A percentile compares a stretch with the other conserved stretches of the same genome.
Conservation (phyloP, 2,113 vertebrate species). For the Saccopteryx leptura region DNA sequence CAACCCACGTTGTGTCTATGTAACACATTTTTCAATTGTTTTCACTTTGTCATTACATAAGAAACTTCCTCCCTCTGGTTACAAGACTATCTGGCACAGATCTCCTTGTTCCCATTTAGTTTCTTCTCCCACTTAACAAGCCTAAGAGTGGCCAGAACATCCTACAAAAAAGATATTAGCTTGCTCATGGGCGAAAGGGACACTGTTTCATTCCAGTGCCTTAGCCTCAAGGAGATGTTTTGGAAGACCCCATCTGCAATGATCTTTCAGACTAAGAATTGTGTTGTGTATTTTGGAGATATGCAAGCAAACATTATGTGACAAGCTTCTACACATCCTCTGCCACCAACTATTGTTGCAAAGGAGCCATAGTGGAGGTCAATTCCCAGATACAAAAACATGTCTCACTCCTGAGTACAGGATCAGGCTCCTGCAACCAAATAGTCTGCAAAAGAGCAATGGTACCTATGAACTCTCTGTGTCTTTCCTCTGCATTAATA, state of each 20-base stretch:
- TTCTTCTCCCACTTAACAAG: not conserved
- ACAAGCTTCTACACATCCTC: not conserved
- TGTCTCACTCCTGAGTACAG: not conserved
- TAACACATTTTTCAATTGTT: not conserved
- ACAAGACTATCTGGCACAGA: not conserved
- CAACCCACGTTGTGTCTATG: not conserved
- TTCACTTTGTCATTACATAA: not conserved
- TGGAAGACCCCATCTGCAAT: not conserved
- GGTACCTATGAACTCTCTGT: not conserved
- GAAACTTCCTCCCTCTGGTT: not conserved
- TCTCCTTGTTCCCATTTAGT: constrained; percentile 19
- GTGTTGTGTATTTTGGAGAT: not conserved
- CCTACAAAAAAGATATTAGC: not conserved
- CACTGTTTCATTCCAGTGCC: constrained; percentile 8
- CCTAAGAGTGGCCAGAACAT: not conserved
- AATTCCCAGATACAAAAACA: not conserved
- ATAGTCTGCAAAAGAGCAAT: not conserved
- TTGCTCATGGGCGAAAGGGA: not conserved
- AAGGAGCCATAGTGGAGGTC: not conserved
- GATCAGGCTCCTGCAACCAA: not conserved
- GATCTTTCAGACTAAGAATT: constrained; percentile 13
- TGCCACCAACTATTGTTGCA: not conserved
- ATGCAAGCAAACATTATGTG: not conserved
- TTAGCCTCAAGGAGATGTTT: not conserved
- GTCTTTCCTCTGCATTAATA: not conserved